Conservation (phyloP, 2,888 invertebrate genomes). For the Hydrotaea cyrtoneurina region DNA sequence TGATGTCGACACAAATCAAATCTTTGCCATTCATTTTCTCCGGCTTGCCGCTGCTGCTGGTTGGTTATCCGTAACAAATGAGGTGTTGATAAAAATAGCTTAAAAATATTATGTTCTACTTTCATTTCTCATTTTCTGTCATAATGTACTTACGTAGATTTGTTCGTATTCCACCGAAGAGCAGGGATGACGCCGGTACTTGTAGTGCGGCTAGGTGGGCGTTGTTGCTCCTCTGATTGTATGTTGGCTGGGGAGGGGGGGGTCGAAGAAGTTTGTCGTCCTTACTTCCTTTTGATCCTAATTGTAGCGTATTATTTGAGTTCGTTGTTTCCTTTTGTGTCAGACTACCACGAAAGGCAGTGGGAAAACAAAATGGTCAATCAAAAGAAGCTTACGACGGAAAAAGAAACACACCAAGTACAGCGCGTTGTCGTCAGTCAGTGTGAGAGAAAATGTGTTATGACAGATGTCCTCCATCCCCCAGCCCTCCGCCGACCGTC, state of each 20-base stretch:
- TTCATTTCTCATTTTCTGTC: conserved; percentile 12
- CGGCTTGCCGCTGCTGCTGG: neutral
- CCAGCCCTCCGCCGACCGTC: no score
- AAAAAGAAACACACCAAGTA: neutral
- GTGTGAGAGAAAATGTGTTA: conserved; percentile 16
- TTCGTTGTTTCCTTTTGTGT: conserved; percentile 44
- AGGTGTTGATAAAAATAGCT: conserved; percentile 50
- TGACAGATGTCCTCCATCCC: conserved; percentile 48
- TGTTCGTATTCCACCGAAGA: neutral
- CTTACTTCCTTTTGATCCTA: conserved; percentile 58
- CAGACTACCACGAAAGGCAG: neutral
- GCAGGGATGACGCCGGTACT: neutral
- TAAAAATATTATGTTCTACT: conserved; percentile 33
- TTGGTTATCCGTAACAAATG: conserved; percentile 45
- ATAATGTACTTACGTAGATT: conserved; percentile 30
- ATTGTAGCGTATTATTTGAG: conserved; percentile 63
- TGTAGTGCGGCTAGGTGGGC: neutral
- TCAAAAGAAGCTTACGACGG: conserved; percentile 51
- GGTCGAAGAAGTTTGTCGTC: neutral
- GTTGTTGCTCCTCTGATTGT: neutral
- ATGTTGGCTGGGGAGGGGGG: neutral
- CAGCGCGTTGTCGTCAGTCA: neutral
- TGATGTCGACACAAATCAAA: conserved; percentile 15
- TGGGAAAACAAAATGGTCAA: conserved; percentile 58
- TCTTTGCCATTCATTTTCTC: neutral